These are phyloP conservation scores for Astropecten irregularis DNA, from an alignment of 53 echinoderm and acorn worm species.

Conservation along the genomic window DNA sequence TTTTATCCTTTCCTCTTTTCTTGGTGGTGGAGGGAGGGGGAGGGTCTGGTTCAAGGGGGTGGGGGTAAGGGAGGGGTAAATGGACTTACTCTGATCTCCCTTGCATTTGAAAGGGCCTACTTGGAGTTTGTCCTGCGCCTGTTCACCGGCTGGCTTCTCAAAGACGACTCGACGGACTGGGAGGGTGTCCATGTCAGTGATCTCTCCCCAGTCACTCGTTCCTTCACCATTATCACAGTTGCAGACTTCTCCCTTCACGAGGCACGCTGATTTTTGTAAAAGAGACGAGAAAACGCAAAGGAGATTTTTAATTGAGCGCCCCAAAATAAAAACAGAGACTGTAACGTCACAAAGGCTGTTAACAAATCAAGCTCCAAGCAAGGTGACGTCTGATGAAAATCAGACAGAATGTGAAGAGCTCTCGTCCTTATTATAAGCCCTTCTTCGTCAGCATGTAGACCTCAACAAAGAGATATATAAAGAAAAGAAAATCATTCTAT, in stretches of 20 bases:
- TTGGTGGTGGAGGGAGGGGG: too few relatives aligned
- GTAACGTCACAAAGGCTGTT: too few relatives aligned
- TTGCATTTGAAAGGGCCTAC: constrained; percentile 8
- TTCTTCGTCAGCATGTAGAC: too few relatives aligned
- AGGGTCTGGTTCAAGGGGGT: too few relatives aligned
- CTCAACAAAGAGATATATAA: too few relatives aligned
- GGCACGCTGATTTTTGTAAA: background rate
- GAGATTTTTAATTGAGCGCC: background rate
- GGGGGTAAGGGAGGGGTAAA: too few relatives aligned
- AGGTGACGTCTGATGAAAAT: too few relatives aligned
- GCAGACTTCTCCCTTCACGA: background rate
- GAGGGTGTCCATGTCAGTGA: constrained; percentile 31
- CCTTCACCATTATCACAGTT: constrained; percentile 21
- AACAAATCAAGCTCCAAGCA: background rate
- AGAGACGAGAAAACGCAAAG: background rate
- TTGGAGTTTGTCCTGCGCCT: constrained; percentile 1
- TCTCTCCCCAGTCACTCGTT: background rate
- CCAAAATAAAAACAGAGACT: background rate
- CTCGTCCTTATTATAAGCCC: too few relatives aligned
- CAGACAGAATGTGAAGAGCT: too few relatives aligned
- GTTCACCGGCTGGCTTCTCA: background rate
- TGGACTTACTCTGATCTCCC: constrained; percentile 39
- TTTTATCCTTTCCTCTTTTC: too few relatives aligned
- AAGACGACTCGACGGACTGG: constrained; percentile 25
- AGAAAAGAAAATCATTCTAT: too few relatives aligned